These are phyloP conservation scores for Hermaeophaga mercurialis DNA, from an alignment of 2,888 invertebrate genomes.

Conservation along the genomic window DNA sequence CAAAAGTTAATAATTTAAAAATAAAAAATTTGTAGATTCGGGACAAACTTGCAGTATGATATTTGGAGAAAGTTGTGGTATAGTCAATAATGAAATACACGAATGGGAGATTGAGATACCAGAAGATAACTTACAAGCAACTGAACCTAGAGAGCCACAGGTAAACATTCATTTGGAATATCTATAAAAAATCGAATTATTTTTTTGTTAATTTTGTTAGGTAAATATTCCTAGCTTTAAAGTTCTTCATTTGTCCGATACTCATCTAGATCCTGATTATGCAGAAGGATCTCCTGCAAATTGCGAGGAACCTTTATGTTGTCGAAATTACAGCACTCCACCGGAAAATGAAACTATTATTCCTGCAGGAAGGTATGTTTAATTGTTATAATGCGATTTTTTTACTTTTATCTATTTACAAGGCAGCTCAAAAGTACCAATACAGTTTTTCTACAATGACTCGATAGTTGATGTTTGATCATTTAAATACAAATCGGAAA, in stretches of 20 bases:
- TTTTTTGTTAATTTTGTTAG: background rate
- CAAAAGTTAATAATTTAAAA: background rate
- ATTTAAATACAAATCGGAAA: too few relatives aligned
- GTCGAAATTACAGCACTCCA: slow-evolving; percentile 79
- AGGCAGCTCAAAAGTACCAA: too few relatives aligned
- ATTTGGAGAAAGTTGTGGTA: slow-evolving; percentile 87
- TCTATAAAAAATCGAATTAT: background rate
- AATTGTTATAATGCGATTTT: too few relatives aligned
- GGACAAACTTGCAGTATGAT: slow-evolving; percentile 89
- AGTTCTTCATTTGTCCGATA: slow-evolving; percentile 95
- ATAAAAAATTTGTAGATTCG: slow-evolving; percentile 63
- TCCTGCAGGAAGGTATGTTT: slow-evolving; percentile 74
- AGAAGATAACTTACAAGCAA: slow-evolving; percentile 62
- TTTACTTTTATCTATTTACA: slow-evolving; percentile 2
- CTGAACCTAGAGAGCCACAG: slow-evolving; percentile 60
- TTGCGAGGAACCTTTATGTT: slow-evolving; percentile 94
- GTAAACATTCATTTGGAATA: slow-evolving; percentile 41
- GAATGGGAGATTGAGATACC: slow-evolving; percentile 88
- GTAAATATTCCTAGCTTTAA: slow-evolving; percentile 78
- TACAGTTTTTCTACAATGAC: too few relatives aligned
- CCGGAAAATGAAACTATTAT: slow-evolving; percentile 65
- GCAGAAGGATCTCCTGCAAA: slow-evolving; percentile 86
- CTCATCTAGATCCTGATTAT: slow-evolving; percentile 94
- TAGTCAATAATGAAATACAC: slow-evolving; percentile 82
- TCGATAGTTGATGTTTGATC: too few relatives aligned